These are phyloP conservation scores for Sialis fuliginosa DNA, from an alignment of 2,888 invertebrate species.

Conservation along the genomic window DNA sequence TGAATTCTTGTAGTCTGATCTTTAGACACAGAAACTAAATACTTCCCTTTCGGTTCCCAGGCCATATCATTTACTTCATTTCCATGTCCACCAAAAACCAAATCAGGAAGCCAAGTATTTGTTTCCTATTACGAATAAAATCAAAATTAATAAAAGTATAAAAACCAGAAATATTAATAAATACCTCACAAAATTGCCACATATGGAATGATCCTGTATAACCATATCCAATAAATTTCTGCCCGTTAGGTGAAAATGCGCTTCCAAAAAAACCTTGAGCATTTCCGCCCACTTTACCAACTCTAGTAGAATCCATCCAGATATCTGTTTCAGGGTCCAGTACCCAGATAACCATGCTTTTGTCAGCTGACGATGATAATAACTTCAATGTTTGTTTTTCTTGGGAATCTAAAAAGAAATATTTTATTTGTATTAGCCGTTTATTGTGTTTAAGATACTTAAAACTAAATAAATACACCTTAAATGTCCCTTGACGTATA, in stretches of 20 bases:
- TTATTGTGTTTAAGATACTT: too few species aligned
- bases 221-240: conserved; percentile 65
- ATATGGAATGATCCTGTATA: conserved; percentile 85
- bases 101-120: conserved; percentile 43
- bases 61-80: conserved; percentile 62
- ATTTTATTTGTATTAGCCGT: too few species aligned
- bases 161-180: background rate
- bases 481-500: too few species aligned
- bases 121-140: conserved; percentile 18
- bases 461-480: too few species aligned
- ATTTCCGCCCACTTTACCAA: conserved; percentile 88
- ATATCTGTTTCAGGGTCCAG: conserved; percentile 42
- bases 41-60: conserved; percentile 71
- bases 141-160: background rate
- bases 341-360: conserved; percentile 81
- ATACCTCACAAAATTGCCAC: conserved; percentile 44
- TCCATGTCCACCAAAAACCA: conserved; percentile 69
- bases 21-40: conserved; percentile 53
- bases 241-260: conserved; percentile 52
- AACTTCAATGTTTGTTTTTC: conserved; percentile 29
- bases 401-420: too few species aligned
- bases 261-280: conserved; percentile 88
- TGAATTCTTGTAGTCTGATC: conserved; percentile 89
- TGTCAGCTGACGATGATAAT: conserved; percentile 81
- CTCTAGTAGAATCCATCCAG: conserved; percentile 69